Evolutionary conservation across 2,797 vertebrate species (phyloP).

Genomic region (Falco concolor): DNA sequence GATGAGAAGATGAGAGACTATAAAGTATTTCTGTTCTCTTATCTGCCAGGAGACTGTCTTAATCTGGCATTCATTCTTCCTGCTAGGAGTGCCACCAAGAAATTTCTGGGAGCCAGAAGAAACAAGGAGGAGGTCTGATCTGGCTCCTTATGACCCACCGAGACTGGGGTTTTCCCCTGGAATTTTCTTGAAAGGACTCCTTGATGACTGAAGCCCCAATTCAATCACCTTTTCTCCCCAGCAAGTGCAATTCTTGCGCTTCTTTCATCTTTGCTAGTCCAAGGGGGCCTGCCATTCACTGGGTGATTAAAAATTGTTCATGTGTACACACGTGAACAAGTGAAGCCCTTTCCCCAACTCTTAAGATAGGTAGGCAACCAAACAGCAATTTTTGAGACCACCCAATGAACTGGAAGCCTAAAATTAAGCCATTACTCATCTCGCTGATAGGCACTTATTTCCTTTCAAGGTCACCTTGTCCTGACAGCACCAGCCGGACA

Average conservation of each 20-base stretch:
- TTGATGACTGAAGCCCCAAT: background rate
- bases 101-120: background rate
- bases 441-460: background rate
- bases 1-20: background rate
- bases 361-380: background rate
- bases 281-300: background rate
- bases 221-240: background rate
- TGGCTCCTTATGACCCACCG: background rate
- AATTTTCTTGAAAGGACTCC: background rate
- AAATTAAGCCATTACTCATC: background rate
- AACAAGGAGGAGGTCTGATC: background rate
- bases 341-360: background rate
- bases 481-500: background rate
- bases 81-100: background rate
- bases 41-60: background rate
- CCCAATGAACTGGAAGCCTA: background rate
- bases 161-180: background rate
- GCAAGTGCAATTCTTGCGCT: background rate
- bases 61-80: background rate
- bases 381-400: background rate
- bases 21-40: background rate
- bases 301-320: background rate
- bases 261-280: background rate
- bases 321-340: background rate
- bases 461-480: background rate